A percentile compares a stretch with the other conserved stretches of the same genome.
Conservation (phyloP, 1,140 invertebrate genomes). For the Dendroctonus ponderosae region DNA sequence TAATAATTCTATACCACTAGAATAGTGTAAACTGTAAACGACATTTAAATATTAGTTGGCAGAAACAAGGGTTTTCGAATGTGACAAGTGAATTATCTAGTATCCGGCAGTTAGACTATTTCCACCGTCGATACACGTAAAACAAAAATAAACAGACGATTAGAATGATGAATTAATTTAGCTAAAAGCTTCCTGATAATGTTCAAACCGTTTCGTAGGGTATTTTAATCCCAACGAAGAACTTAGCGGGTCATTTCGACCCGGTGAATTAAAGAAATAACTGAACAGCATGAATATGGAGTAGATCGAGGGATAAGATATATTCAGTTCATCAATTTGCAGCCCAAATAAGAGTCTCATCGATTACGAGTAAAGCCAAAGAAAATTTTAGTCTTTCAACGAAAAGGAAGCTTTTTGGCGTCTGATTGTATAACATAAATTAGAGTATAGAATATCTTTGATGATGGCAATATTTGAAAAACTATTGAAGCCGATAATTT, state of each 20-base stretch:
- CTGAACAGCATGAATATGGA: constrained; percentile 20
- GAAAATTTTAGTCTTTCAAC: neutral
- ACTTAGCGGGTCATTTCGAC: constrained; percentile 21
- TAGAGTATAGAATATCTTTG: too few relatives aligned
- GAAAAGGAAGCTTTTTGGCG: too few relatives aligned
- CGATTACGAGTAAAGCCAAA: neutral
- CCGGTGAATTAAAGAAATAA: constrained; percentile 25
- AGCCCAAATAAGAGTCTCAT: neutral
- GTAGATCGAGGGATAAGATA: neutral
- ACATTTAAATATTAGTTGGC: too few relatives aligned
- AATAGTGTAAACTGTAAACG: too few relatives aligned
- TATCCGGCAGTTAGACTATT: constrained; percentile 5
- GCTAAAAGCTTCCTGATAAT: constrained; percentile 29
- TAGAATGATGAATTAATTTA: constrained; percentile 30
- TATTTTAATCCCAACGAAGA: constrained; percentile 20
- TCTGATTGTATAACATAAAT: too few relatives aligned
- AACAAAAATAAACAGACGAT: constrained; percentile 24
- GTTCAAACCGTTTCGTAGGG: constrained; percentile 14
- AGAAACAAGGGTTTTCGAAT: too few relatives aligned
- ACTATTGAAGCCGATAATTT: too few relatives aligned
- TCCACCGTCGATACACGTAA: constrained; percentile 3
- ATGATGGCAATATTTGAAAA: too few relatives aligned
- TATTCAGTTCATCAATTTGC: neutral
- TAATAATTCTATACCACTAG: too few relatives aligned
- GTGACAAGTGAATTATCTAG: too few relatives aligned